Base-by-base conservation (phyloP, 2,113 vertebrate species). In the Ciconia stormi region DNA sequence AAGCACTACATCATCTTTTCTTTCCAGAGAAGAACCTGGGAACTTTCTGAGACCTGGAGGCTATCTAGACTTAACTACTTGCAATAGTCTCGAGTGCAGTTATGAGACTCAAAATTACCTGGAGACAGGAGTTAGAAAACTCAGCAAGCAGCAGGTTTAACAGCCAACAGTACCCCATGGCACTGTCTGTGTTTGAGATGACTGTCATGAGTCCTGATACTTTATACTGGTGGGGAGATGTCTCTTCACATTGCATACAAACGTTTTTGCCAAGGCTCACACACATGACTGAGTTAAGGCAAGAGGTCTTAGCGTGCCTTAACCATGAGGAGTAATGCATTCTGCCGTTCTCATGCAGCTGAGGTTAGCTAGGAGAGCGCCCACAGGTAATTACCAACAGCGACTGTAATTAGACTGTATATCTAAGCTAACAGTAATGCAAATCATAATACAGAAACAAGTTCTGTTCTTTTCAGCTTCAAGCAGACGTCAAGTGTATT, bases 281-380 rank as follows among this genome's bases (percentile, higher is more conserved):
- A 9, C 1, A 1, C 13, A 16, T 6, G 23, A 15, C 67, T n/a
- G 44, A 47, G 36, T 16, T n/a, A 47, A 52, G 34, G 44, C 18
- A 34, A 15, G 26, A 82, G 47, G 47, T 15, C 49, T 26, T 7
- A 26, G 7, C 3, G 1, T 6, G 3, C 49, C 44, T 59, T 34
- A 47, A 2, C 49, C 59, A 61, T 0, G 34, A 79, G 62, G 59
- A 85, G 38, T 6, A 15, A 79, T 0, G 30, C 36, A 13, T 2
- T n/a, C 84, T 70, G 72, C n/a, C 0, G 0, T 5, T 27, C 44
- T 21, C 67, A 16, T 0, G 6, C 46, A 49, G 65, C 85, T 81
- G 50, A 76, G 61, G 44, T 25, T 47, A 34, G 46, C 73, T 10
- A 55, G 62, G 74, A 67, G 16, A 94, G 67, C 50, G 40, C 47